These are phyloP conservation scores for Campoplex capitator DNA, from an alignment of 2,888 invertebrate genomes.

Conservation along the genomic window DNA sequence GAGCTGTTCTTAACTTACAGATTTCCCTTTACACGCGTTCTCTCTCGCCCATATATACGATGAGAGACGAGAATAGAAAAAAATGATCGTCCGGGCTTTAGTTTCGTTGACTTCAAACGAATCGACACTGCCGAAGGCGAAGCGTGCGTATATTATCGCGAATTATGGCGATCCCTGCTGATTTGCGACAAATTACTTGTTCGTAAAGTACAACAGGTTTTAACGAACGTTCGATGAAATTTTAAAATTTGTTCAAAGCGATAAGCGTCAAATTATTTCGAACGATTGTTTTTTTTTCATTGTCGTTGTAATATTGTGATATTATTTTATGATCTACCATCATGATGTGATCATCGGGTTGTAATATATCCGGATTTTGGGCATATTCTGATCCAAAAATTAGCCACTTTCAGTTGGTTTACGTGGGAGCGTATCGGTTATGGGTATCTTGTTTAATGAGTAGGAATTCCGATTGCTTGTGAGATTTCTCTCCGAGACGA, in stretches of 20 bases:
- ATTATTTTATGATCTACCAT: not conserved
- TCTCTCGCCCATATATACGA: not conserved
- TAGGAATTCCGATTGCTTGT: not conserved
- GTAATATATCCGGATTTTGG: not conserved
- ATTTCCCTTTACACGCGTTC: constrained; percentile 8
- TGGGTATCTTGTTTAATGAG: not conserved
- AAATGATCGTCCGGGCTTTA: not conserved
- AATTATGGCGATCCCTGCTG: not conserved
- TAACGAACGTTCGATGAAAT: too few species aligned
- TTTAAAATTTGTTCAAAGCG: not conserved
- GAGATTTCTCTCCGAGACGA: not conserved
- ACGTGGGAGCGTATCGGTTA: not conserved
- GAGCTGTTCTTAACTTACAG: constrained; percentile 57
- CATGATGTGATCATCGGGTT: not conserved
- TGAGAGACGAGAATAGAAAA: not conserved
- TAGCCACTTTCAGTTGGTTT: not conserved
- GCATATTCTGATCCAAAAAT: not conserved
- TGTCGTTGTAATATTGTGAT: not conserved
- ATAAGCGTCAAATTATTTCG: not conserved
- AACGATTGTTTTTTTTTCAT: not conserved
- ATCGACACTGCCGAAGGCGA: not conserved
- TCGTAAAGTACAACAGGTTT: too few species aligned
- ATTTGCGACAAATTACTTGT: not conserved
- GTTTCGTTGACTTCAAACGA: constrained; percentile 3
- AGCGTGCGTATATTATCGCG: not conserved